Evolutionary conservation across 2,888 invertebrate species (phyloP).

Genomic region (Uloborus plumipes): DNA sequence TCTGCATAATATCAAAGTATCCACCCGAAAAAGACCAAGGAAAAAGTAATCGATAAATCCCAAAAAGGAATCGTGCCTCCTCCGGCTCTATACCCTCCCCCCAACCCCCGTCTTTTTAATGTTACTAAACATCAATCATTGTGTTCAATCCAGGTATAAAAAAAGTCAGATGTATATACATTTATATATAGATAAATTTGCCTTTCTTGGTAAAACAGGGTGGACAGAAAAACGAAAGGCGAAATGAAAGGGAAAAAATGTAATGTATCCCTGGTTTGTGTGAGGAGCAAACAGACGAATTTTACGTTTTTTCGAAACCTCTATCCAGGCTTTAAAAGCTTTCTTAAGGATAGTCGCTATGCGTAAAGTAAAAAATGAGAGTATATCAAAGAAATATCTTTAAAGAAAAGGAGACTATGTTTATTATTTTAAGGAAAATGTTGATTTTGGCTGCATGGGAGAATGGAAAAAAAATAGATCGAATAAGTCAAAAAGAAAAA

Average conservation of each 20-base stretch:
- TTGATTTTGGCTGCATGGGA: no score
- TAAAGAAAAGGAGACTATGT: no score
- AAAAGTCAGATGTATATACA: conserved; percentile 25
- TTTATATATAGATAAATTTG: conserved; percentile 59
- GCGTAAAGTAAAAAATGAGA: no score
- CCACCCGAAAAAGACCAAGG: conserved; percentile 41
- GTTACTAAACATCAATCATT: conserved; percentile 64
- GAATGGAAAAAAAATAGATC: no score
- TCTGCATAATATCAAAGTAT: conserved; percentile 64
- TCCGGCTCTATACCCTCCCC: conserved; percentile 7
- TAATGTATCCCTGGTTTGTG: conserved; percentile 13
- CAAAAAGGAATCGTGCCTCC: conserved; percentile 44
- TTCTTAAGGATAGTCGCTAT: conserved; percentile 21
- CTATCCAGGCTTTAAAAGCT: conserved; percentile 48
- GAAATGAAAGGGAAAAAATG: conserved; percentile 14
- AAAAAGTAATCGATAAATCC: conserved; percentile 59
- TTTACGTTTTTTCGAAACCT: background rate
- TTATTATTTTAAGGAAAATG: no score
- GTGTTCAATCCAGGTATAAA: conserved; percentile 62
- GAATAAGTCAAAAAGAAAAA: no score
- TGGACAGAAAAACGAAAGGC: conserved; percentile 12
- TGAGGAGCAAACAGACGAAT: background rate
- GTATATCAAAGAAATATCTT: no score
- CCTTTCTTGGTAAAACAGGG: conserved; percentile 37
- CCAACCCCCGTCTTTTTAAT: conserved; percentile 54